A percentile compares a stretch with the other conserved stretches of the same genome.
Conservation (phyloP, 2,888 invertebrate species). For the Polydrusus cervinus region DNA sequence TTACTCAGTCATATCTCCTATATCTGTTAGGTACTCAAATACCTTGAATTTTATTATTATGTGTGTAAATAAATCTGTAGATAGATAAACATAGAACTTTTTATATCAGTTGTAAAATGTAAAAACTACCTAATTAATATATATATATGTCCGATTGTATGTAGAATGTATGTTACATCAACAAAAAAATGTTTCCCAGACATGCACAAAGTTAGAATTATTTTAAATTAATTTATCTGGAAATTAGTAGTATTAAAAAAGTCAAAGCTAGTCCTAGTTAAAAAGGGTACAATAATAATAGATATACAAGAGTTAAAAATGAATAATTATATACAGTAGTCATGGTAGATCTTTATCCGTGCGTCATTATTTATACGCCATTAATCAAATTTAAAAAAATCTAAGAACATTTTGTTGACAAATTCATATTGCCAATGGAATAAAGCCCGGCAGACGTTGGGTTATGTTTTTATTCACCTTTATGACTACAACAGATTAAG, state of each 20-base stretch:
- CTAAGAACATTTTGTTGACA: no score
- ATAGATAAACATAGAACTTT: constrained; percentile 36
- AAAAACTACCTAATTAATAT: no score
- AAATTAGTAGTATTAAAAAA: neutral
- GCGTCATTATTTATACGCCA: no score
- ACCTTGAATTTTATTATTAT: neutral
- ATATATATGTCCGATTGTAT: neutral
- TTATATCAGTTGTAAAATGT: constrained; percentile 20
- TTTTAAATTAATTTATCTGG: neutral
- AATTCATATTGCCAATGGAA: no score
- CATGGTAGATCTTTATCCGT: no score
- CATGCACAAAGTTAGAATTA: constrained; percentile 2
- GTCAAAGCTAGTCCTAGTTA: constrained; percentile 7
- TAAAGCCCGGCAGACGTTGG: no score
- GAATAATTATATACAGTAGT: no score
- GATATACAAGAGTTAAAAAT: neutral
- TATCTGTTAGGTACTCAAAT: no score
- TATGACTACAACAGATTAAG: no score
- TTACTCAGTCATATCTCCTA: no score
- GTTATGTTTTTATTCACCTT: no score
- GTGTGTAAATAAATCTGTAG: constrained; percentile 44
- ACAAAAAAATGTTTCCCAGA: neutral
- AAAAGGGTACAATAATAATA: constrained; percentile 14
- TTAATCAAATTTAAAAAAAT: no score
- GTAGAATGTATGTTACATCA: neutral